Conservation (phyloP, 2,797 vertebrate genomes). For the Pampus argenteus region DNA sequence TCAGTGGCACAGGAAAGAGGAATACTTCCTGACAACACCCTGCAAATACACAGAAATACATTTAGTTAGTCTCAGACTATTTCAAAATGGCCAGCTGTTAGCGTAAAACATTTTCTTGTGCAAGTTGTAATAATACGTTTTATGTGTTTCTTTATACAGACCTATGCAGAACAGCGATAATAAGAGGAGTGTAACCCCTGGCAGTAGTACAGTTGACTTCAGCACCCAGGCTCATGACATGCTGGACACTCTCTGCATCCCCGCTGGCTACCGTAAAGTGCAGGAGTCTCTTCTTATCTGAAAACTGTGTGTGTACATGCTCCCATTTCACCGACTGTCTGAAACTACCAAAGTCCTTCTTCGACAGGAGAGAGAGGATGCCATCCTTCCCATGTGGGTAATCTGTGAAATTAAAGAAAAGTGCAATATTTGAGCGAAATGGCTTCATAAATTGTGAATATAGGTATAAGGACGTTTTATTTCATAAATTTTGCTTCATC, state of each 20-base stretch:
- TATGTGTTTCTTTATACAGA: conserved; percentile 43
- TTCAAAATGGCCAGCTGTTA: conserved; percentile 4
- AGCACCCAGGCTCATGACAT: conserved; percentile 83
- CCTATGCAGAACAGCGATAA: conserved; percentile 83
- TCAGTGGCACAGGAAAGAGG: too few relatives aligned
- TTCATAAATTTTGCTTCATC: background rate
- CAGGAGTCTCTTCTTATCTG: conserved; percentile 82
- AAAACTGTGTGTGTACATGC: conserved; percentile 64
- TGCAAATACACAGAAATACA: background rate
- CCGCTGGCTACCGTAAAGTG: conserved; percentile 85
- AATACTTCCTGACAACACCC: too few relatives aligned
- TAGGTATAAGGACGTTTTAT: background rate
- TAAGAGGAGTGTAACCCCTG: conserved; percentile 87
- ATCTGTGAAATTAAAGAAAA: conserved; percentile 64
- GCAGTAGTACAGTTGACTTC: conserved; percentile 80
- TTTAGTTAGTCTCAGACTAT: background rate
- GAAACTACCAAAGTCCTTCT: conserved; percentile 82
- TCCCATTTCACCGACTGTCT: conserved; percentile 74
- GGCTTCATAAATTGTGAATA: background rate
- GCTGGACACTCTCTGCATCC: conserved; percentile 77
- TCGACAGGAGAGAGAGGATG: conserved; percentile 71
- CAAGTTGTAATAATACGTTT: background rate
- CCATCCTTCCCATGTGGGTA: conserved; percentile 12
- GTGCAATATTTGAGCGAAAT: background rate
- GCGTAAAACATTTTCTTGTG: background rate